Evolutionary conservation across 2,797 vertebrate species (phyloP).

Genomic region (Mus caroli): DNA sequence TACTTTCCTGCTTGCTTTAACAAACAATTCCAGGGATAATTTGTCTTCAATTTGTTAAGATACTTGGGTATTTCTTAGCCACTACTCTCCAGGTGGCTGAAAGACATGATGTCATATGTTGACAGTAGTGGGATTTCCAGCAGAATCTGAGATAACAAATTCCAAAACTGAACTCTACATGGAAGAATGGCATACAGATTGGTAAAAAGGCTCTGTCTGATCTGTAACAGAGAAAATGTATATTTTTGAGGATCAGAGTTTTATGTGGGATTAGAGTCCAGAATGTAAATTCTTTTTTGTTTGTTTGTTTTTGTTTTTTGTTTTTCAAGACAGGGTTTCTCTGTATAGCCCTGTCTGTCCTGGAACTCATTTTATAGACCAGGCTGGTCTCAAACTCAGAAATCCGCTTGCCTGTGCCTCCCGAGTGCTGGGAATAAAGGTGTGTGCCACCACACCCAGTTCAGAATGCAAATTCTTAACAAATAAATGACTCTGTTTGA

Average conservation of each 20-base stretch:
- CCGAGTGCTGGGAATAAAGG: too few species aligned
- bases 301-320: too few species aligned
- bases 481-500: not conserved
- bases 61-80: not conserved
- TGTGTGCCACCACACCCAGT: too few species aligned
- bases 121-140: not conserved
- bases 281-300: not conserved
- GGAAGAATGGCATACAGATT: too few species aligned
- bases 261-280: not conserved
- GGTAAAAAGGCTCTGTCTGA: not conserved
- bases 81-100: not conserved
- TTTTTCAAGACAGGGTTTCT: too few species aligned
- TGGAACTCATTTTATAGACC: too few species aligned
- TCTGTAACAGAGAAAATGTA: not conserved
- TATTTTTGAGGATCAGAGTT: not conserved
- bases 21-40: not conserved
- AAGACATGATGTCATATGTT: too few species aligned
- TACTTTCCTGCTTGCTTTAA: not conserved
- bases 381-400: too few species aligned
- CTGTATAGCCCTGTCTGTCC: too few species aligned
- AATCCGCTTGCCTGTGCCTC: too few species aligned
- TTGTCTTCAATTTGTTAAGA: not conserved
- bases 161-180: not conserved
- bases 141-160: not conserved
- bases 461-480: not conserved